Evolutionary conservation across 2,888 invertebrate species (phyloP).

Genomic region (Machimus rusticus): DNA sequence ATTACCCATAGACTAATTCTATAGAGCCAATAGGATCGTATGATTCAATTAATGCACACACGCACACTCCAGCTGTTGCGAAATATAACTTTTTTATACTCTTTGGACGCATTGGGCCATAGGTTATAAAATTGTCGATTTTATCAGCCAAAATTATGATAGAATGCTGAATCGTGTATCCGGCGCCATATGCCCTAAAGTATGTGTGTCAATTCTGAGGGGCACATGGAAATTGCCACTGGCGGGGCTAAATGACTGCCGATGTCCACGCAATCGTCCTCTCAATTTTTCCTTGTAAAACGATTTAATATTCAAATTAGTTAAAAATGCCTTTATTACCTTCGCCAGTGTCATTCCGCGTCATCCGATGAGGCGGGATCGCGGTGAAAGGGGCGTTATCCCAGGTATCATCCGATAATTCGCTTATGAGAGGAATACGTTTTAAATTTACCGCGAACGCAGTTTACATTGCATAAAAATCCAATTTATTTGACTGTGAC

Average conservation of each 20-base stretch:
- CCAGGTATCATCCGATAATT: neutral
- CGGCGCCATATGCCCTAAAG: neutral
- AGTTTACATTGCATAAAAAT: constrained; percentile 13
- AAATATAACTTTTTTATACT: neutral
- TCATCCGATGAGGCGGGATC: neutral
- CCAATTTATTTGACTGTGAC: constrained; percentile 12
- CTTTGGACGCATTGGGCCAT: neutral
- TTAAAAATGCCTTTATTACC: neutral
- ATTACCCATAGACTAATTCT: neutral
- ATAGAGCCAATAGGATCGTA: neutral
- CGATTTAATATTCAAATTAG: neutral
- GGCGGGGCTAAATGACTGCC: neutral
- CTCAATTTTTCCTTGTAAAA: neutral
- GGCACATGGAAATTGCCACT: neutral
- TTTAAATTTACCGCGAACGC: constrained; percentile 14
- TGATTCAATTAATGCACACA: neutral
- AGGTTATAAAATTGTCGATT: neutral
- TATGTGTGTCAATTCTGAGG: neutral
- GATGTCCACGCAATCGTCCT: neutral
- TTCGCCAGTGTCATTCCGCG: neutral
- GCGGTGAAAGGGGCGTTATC: neutral
- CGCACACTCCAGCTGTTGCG: neutral
- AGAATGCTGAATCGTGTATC: neutral
- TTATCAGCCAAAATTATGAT: neutral
- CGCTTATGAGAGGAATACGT: neutral